Conservation (phyloP, 2,888 invertebrate species). For the Empis stercorea region DNA sequence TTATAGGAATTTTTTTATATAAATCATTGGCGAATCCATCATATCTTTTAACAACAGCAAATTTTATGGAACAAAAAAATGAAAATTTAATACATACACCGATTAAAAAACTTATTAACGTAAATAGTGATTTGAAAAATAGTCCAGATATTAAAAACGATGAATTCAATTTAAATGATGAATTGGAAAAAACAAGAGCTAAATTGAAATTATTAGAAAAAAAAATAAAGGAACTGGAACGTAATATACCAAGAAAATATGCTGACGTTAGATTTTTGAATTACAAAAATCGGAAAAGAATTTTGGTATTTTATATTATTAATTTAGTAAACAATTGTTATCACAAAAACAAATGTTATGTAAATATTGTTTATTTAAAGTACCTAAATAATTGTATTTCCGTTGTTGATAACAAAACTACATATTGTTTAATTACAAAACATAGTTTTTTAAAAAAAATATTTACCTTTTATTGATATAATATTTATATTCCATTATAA, state of each 20-base stretch:
- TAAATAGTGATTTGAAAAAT: neutral
- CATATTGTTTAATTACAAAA: neutral
- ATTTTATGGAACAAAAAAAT: conserved; percentile 14
- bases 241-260: conserved; percentile 66
- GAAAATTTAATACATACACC: neutral
- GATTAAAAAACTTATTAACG: conserved; percentile 1
- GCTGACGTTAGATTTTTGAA: conserved; percentile 86
- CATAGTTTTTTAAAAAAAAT: neutral
- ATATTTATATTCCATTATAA: neutral
- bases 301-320: conserved; percentile 53
- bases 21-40: conserved; percentile 14
- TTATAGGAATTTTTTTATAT: conserved; percentile 11
- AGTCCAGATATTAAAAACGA: conserved; percentile 5
- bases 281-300: conserved; percentile 82
- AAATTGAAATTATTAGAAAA: conserved; percentile 56
- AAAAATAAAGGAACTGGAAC: conserved; percentile 58
- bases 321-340: too few species aligned
- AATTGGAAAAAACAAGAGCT: conserved; percentile 48
- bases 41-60: conserved; percentile 13
- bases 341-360: too few species aligned
- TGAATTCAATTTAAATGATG: conserved; percentile 24
- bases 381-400: too few species aligned
- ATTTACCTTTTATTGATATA: neutral
- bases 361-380: too few species aligned
- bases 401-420: too few species aligned